Evolutionary conservation across 2,888 invertebrate species (phyloP).

Genomic region (Melipona bicolor): DNA sequence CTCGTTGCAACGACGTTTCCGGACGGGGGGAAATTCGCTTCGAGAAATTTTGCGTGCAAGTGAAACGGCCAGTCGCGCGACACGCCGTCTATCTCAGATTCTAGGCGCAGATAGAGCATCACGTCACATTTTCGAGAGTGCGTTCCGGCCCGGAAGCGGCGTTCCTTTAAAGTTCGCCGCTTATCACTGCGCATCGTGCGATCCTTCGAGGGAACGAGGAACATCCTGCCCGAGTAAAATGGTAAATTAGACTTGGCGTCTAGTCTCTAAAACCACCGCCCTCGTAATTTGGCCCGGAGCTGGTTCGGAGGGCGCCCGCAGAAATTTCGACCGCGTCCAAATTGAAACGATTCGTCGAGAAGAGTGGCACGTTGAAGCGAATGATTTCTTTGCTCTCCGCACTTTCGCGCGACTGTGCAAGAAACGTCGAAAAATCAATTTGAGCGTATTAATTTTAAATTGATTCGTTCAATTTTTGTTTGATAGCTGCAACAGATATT

Average conservation of each 20-base stretch:
- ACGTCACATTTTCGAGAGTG: constrained; percentile 24
- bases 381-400: not conserved
- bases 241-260: constrained; percentile 62
- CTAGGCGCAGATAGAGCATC: constrained; percentile 38
- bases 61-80: not conserved
- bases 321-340: constrained; percentile 52
- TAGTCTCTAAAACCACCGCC: constrained; percentile 58
- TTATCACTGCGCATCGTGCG: constrained; percentile 65
- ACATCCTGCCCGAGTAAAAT: constrained; percentile 66
- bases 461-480: no score
- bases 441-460: no score
- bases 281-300: constrained; percentile 47
- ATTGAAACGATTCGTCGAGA: constrained; percentile 36
- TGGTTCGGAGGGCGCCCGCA: constrained; percentile 43
- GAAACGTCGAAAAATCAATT: not conserved
- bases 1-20: not conserved
- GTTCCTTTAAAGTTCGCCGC: constrained; percentile 67
- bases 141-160: constrained; percentile 55
- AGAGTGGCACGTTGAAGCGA: not conserved
- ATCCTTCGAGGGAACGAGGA: constrained; percentile 67
- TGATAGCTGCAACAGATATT: no score
- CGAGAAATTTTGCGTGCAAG: constrained; percentile 16
- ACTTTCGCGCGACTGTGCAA: not conserved
- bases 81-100: constrained; percentile 9
- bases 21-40: not conserved